Evolutionary conservation across 2,888 invertebrate species (phyloP), one percentile per base, ranked within the genome.

Genomic region (Eilema griseolum): DNA sequence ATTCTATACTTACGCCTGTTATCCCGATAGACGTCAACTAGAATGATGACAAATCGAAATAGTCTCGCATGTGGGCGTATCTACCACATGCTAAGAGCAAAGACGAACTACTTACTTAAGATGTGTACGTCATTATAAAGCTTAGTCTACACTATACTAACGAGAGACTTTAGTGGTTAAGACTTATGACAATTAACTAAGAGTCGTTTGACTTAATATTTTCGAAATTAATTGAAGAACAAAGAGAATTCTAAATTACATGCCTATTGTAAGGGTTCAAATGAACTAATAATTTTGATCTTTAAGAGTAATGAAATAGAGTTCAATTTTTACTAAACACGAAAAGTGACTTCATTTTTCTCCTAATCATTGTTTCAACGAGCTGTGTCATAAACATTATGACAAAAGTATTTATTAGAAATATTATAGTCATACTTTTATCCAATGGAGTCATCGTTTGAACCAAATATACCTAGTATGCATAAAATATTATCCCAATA

Each of bases 21-120:
- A 14, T 24, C 37, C 33, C 23, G 24, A 57, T 33, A 23, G 10
- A 14, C 26, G 12, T 24, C 56, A 57, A 74, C 74, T 65, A 74
- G 41, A 60, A 33, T 70, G 76, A 78, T 75, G 76, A 78, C 72
- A 76, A 70, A 66, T 71, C 65, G 71, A 71, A 74, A 69, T 67
- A 70, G 63, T 59, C 24, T 60, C 69, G 67, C 69, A 71, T 72
- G 81, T 81, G 81, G 81, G 82, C 60, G 81, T 71, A 72, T 73
- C 76, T 71, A 72, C 75, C 76, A 74, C 78, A 74, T 72, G 81
- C 73, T 78, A 82, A 76, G 67, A 70, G 70, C 33, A 37, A 73
- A 73, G 61, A 61, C 65, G 76, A 77, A 76, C 72, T 70, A 37
- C 16, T 71, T 70, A 37, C 14, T 71, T 66, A 61, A n/a, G 24